A percentile compares a stretch with the other conserved stretches of the same genome.
These are phyloP conservation scores for Corythoichthys haematopterus DNA, from an alignment of 2,113 vertebrate species.

Conservation along the genomic window DNA sequence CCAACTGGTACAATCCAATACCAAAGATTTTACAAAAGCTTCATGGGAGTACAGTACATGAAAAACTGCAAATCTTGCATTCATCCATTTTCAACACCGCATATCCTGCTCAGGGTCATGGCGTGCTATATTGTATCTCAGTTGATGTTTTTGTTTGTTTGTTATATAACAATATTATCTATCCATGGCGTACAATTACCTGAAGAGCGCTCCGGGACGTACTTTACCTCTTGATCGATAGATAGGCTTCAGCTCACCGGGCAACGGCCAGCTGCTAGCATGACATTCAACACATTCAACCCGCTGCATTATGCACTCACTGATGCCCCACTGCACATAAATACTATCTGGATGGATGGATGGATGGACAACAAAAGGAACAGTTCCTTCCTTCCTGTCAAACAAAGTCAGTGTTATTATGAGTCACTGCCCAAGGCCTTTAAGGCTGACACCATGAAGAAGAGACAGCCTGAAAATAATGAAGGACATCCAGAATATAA, in stretches of 20 bases:
- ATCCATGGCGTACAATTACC: too few relatives aligned
- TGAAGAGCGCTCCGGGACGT: too few relatives aligned
- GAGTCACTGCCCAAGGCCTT: neutral
- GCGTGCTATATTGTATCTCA: too few relatives aligned
- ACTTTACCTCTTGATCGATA: too few relatives aligned
- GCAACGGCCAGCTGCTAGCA: neutral
- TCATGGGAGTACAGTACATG: too few relatives aligned
- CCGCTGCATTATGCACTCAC: neutral
- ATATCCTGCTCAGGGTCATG: too few relatives aligned
- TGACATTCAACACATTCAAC: neutral
- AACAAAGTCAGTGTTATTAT: neutral
- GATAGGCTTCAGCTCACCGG: neutral
- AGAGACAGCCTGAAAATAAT: neutral
- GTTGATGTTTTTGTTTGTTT: too few relatives aligned
- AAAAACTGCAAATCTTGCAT: too few relatives aligned
- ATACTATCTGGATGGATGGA: neutral
- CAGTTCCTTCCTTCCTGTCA: neutral
- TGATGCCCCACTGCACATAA: neutral
- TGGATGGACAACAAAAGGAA: neutral
- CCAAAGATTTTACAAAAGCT: conserved; percentile 7
- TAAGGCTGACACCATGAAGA: neutral
- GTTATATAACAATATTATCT: too few relatives aligned
- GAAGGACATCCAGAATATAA: neutral
- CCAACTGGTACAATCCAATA: conserved; percentile 52
- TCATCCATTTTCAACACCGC: too few relatives aligned